Evolutionary conservation across 2,888 invertebrate species (phyloP), one percentile per base, ranked within the genome.

Genomic region (Rhagonycha lutea): DNA sequence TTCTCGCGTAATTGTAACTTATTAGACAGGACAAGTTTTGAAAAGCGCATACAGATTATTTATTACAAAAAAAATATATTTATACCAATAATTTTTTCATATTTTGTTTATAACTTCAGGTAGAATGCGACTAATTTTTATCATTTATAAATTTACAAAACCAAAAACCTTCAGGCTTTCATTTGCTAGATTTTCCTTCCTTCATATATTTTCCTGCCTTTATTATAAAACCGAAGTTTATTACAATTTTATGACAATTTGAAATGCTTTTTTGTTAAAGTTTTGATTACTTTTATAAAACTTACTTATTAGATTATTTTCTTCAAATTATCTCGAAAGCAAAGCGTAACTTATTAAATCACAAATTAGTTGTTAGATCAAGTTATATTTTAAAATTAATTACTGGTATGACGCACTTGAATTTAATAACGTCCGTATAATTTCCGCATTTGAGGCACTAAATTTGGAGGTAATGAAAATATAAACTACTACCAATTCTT

Each of bases 1-100:
- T 24, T 65, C 63, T 65, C 63, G 26, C 26, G 26, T 65, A 65
- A 65, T 65, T 65, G 63, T 65, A 65, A 65, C 63, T 65, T 65
- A 65, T 65, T 65, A 65, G 63, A 65, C 63, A 65, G 26, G 63
- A 23, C 63, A 65, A 65, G 63, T 65, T 47, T 65, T 65, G 63
- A 65, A 24, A 63, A 47, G 47, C 47, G 47, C n/a, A 47, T 47
- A 47, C 47, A 47, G 47, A 47, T 47, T 47, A 47, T 47, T 47
- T 47, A 47, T 47, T n/a, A 47, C 47, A 47, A 47, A 47, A 29
- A n/a, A 47, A 47, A 47, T 47, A n/a, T n/a, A 47, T 47, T 47
- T 47, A 47, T 47, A 47, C 47, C 47, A 47, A 47, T 47, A 47
- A 47, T 47, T 47, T 47, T 47, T 47, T 47, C 47, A 47, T 47